A percentile compares a stretch with the other conserved stretches of the same genome.
These are phyloP conservation scores for Ornithorhynchus anatinus DNA, from an alignment of 2,113 vertebrate species.

Conservation along the genomic window DNA sequence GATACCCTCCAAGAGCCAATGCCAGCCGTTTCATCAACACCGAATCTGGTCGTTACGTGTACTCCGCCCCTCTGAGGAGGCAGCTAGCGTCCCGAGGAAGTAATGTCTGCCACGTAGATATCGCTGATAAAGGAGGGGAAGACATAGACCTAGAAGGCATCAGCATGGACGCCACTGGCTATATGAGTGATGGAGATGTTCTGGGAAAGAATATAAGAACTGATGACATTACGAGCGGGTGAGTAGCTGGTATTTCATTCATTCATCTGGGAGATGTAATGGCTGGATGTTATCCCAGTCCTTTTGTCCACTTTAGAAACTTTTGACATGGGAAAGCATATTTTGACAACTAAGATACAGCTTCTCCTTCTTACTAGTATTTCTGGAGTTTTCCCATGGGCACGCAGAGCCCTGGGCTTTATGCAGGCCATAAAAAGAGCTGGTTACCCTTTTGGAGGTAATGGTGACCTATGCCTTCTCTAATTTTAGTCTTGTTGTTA, in stretches of 20 bases:
- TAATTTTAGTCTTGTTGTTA: too few species aligned
- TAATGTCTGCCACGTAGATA: slow-evolving; percentile 77
- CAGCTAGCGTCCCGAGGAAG: slow-evolving; percentile 84
- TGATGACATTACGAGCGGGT: slow-evolving; percentile 94
- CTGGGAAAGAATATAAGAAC: slow-evolving; percentile 90
- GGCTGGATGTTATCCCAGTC: too few species aligned
- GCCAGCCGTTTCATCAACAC: slow-evolving; percentile 74
- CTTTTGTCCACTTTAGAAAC: too few species aligned
- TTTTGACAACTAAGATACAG: too few species aligned
- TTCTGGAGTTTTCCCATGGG: too few species aligned
- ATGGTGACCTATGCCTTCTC: too few species aligned
- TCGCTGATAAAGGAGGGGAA: slow-evolving; percentile 76
- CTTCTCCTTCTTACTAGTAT: too few species aligned
- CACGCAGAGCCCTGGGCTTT: too few species aligned
- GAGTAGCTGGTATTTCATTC: slow-evolving; percentile 39
- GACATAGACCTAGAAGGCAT: slow-evolving; percentile 84
- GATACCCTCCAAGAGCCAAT: slow-evolving; percentile 79
- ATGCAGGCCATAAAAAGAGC: too few species aligned
- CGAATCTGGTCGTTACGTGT: slow-evolving; percentile 81
- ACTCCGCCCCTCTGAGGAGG: slow-evolving; percentile 81
- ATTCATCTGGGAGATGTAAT: background rate
- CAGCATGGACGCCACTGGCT: slow-evolving; percentile 86
- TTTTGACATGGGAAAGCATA: too few species aligned
- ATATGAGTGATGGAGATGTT: slow-evolving; percentile 97
- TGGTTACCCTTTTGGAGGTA: too few species aligned